Conservation (phyloP, 2,888 invertebrate genomes). For the Eurois occulta region DNA sequence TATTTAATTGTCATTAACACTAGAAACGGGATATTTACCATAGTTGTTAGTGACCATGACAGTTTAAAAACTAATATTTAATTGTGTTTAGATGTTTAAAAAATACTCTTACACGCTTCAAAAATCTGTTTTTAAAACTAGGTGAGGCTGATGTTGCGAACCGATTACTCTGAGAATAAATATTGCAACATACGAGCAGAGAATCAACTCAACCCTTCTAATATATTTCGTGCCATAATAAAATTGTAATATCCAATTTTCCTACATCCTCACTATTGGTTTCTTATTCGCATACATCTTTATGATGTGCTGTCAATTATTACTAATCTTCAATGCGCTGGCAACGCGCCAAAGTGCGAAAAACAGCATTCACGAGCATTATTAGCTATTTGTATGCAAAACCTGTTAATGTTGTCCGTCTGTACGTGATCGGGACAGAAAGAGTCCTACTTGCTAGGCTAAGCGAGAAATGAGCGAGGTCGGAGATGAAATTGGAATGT, state of each 20-base stretch:
- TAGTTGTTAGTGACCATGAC: no score
- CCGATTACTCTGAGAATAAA: not conserved
- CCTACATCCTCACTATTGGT: conserved; percentile 27
- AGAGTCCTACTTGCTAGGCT: conserved; percentile 31
- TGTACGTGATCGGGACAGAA: conserved; percentile 59
- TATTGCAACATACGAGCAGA: not conserved
- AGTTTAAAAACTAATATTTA: no score
- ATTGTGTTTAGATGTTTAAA: no score
- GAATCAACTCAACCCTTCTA: not conserved
- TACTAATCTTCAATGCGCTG: conserved; percentile 78
- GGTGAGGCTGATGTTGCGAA: not conserved
- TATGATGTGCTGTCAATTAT: conserved; percentile 81
- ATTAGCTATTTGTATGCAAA: conserved; percentile 78
- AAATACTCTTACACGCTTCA: not conserved
- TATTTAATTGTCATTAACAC: no score
- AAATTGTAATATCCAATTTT: conserved; percentile 51
- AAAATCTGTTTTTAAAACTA: not conserved
- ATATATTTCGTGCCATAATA: no score
- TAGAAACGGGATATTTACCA: no score
- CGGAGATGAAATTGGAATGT: conserved; percentile 48
- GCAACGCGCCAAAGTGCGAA: conserved; percentile 78
- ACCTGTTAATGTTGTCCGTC: conserved; percentile 47
- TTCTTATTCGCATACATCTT: conserved; percentile 69
- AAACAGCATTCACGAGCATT: conserved; percentile 70
- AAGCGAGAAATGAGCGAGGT: conserved; percentile 47